phyloP scores from a whole-genome alignment of 2,113 vertebrate species.

The Desmodus rotundus region DNA sequence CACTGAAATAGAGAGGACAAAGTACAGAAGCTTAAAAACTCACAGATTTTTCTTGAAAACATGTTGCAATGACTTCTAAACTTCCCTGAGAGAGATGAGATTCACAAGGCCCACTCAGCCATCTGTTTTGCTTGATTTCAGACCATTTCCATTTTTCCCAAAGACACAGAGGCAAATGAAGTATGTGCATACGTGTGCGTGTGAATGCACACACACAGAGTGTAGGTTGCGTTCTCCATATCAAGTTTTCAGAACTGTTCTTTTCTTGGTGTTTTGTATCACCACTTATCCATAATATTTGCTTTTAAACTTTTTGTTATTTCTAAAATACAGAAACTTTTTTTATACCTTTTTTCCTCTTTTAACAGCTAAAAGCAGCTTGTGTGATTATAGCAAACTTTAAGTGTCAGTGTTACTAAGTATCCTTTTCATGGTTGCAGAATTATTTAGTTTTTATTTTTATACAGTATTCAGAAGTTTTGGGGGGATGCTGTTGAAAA shows the following conservation, averaged over 20 bases:
- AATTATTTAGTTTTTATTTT: slow-evolving; percentile 5
- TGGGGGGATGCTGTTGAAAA: background rate
- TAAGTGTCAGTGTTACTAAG: background rate
- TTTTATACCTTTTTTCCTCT: background rate
- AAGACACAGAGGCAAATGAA: slow-evolving; percentile 2
- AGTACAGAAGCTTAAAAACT: slow-evolving; percentile 18
- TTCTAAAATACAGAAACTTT: slow-evolving; percentile 14
- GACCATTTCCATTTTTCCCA: slow-evolving; percentile 54
- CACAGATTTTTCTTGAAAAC: slow-evolving; percentile 30
- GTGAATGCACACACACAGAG: background rate
- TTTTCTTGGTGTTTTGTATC: background rate
- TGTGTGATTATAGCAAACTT: background rate
- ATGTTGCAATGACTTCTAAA: slow-evolving; percentile 46
- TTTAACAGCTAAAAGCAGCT: background rate
- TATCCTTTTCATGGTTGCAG: background rate
- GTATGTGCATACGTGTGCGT: background rate
- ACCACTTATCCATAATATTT: background rate
- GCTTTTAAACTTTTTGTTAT: background rate
- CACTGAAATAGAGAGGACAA: slow-evolving; percentile 27
- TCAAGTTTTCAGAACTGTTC: background rate
- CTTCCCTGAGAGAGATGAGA: slow-evolving; percentile 21
- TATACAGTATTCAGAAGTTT: background rate
- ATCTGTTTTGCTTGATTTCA: slow-evolving; percentile 53
- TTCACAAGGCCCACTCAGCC: slow-evolving; percentile 53
- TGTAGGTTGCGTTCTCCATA: background rate